Evolutionary conservation across 2,113 vertebrate genomes (phyloP).

Genomic region (Chaenogobius annularis): DNA sequence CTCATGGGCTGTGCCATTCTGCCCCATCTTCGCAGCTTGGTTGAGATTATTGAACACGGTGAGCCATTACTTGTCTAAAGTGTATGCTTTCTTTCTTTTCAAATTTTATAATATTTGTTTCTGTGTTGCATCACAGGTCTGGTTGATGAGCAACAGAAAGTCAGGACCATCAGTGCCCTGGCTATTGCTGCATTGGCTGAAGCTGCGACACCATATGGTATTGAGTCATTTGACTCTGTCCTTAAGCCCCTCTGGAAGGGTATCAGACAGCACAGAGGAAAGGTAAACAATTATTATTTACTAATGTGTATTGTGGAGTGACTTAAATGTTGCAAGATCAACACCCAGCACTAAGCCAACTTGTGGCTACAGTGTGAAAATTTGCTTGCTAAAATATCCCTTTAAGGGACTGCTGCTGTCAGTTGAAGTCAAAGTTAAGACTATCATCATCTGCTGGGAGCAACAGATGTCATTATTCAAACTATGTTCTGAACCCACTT

Average conservation of each 20-base stretch:
- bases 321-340: slow-evolving; percentile 33
- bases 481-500: background rate
- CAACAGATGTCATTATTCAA: slow-evolving; percentile 22
- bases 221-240: slow-evolving; percentile 98
- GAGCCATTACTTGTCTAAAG: slow-evolving; percentile 45
- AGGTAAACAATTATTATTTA: slow-evolving; percentile 72
- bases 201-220: slow-evolving; percentile 97
- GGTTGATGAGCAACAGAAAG: slow-evolving; percentile 98
- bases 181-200: slow-evolving; percentile 97
- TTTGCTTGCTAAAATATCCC: slow-evolving; percentile 43
- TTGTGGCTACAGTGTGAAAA: slow-evolving; percentile 54
- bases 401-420: slow-evolving; percentile 33
- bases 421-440: slow-evolving; percentile 35
- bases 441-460: slow-evolving; percentile 23
- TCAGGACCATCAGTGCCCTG: slow-evolving; percentile 96
- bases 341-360: slow-evolving; percentile 44
- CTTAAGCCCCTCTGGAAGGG: slow-evolving; percentile 98
- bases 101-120: background rate
- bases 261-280: slow-evolving; percentile 97
- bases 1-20: slow-evolving; percentile 99
- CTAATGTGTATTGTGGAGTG: background rate
- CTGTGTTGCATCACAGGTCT: slow-evolving; percentile 78
- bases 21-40: slow-evolving; percentile 96
- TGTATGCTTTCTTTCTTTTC: background rate
- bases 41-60: slow-evolving; percentile 99